These are phyloP conservation scores for Icerya purchasi DNA, from an alignment of 2,888 invertebrate genomes.

Conservation along the genomic window DNA sequence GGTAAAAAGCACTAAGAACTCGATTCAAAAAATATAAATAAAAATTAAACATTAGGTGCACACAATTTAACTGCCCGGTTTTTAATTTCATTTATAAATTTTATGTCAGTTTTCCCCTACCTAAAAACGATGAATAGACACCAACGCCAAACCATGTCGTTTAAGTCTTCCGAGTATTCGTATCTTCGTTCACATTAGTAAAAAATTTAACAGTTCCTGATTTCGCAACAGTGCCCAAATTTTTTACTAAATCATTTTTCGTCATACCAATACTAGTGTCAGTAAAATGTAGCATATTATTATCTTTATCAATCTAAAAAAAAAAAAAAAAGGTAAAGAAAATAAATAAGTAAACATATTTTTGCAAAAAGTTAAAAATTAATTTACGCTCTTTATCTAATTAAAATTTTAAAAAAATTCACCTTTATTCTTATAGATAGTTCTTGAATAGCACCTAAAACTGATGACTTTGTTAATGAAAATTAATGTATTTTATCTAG, in stretches of 20 bases:
- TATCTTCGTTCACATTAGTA: conserved; percentile 61
- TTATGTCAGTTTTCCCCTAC: no score
- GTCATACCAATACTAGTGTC: conserved; percentile 99
- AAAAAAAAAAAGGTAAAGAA: no score
- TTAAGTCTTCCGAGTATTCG: conserved; percentile 47
- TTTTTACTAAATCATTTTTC: conserved; percentile 71
- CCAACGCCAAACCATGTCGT: conserved; percentile 98
- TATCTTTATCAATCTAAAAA: conserved; percentile 77
- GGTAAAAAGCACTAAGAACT: no score
- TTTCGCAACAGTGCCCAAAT: conserved; percentile 95
- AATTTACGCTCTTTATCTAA: no score
- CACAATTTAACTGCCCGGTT: no score
- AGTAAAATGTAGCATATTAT: conserved; percentile 72
- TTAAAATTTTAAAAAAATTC: no score
- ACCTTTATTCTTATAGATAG: conserved; percentile 67
- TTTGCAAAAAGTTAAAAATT: no score
- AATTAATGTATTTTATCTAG: conserved; percentile 90
- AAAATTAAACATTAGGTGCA: no score
- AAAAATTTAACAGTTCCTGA: conserved; percentile 93
- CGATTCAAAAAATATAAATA: no score
- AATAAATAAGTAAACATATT: no score
- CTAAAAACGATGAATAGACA: conserved; percentile 89
- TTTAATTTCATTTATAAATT: no score
- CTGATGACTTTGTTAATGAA: conserved; percentile 65
- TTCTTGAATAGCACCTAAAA: conserved; percentile 57